These are phyloP conservation scores for Peromyscus eremicus DNA, from an alignment of 2,797 vertebrate species.

Conservation along the genomic window DNA sequence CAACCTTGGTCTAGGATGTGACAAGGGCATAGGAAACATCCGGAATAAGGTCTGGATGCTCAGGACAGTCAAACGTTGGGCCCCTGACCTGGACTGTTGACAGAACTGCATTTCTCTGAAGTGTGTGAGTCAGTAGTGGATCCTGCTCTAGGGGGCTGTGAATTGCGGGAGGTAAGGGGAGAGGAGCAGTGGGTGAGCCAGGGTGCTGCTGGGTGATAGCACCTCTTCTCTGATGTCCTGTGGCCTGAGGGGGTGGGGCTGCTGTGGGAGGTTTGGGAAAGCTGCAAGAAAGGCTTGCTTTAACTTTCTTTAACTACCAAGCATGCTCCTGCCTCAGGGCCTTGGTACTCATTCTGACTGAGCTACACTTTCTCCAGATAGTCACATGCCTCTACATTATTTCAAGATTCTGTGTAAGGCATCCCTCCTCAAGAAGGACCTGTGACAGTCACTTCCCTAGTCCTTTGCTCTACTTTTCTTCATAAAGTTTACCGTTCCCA, in stretches of 20 bases:
- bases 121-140: neutral
- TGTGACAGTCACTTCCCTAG: neutral
- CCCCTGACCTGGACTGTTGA: fast-evolving
- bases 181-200: neutral
- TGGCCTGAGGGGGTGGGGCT: neutral
- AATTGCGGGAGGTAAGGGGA: neutral
- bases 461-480: neutral
- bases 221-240: neutral
- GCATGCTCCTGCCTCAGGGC: neutral
- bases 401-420: neutral
- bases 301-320: neutral
- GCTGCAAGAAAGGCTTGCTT: neutral
- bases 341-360: neutral
- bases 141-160: neutral
- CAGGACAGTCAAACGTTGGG: neutral
- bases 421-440: neutral
- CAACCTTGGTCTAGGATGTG: neutral
- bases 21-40: neutral
- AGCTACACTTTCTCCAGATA: neutral
- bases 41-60: neutral
- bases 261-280: neutral
- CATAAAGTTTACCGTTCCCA: neutral
- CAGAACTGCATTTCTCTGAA: neutral
- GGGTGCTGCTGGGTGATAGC: neutral
- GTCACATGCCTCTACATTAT: neutral